Conservation (phyloP, 2,113 vertebrate genomes). For the Sardina pilchardus region DNA sequence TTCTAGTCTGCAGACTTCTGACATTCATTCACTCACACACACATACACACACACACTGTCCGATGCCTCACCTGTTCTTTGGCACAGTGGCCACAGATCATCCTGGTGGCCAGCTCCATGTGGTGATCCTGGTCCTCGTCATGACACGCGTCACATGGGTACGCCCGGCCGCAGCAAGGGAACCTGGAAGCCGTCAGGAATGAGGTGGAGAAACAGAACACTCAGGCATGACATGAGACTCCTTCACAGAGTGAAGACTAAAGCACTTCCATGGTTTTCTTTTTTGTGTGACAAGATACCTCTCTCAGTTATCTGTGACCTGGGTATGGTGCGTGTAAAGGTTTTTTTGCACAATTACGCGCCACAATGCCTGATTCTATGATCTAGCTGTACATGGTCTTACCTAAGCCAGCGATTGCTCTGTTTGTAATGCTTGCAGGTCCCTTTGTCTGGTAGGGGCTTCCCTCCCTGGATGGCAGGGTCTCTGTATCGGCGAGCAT, state of each 20-base stretch:
- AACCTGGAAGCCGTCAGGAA: slow-evolving; percentile 61
- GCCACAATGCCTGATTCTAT: neutral
- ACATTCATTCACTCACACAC: neutral
- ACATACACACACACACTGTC: neutral
- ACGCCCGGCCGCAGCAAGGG: slow-evolving; percentile 77
- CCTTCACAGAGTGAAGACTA: neutral
- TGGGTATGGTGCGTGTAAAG: neutral
- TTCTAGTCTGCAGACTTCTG: no score
- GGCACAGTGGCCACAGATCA: slow-evolving; percentile 79
- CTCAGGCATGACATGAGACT: neutral
- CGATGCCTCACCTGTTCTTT: slow-evolving; percentile 74
- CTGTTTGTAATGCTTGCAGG: slow-evolving; percentile 77
- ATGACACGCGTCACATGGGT: slow-evolving; percentile 77
- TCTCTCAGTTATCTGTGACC: no score
- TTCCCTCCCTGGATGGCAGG: slow-evolving; percentile 77
- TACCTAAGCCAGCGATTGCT: slow-evolving; percentile 81
- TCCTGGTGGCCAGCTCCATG: slow-evolving; percentile 78
- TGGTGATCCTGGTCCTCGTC: slow-evolving; percentile 76
- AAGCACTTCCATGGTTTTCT: neutral
- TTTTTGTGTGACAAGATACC: no score
- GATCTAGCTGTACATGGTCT: neutral
- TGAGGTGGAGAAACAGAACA: neutral
- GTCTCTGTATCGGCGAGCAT: slow-evolving; percentile 60
- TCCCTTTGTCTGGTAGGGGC: slow-evolving; percentile 74
- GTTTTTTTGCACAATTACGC: neutral